Evolutionary conservation across 1,140 invertebrate species (phyloP), one percentile per base, ranked within the genome.

Genomic region (Drosophila littoralis): DNA sequence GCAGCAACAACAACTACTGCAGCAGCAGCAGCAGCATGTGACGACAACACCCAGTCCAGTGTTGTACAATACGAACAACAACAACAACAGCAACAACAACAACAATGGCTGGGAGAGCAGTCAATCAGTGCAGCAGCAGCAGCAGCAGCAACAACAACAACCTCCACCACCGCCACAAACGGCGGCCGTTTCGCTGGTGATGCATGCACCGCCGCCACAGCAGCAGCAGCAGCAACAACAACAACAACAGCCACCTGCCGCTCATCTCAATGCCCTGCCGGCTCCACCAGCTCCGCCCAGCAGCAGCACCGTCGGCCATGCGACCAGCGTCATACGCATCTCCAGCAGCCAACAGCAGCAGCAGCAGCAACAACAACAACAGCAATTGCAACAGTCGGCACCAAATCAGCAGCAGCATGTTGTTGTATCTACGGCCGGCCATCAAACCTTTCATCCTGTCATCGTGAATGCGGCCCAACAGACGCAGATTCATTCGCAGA

Each of bases 311-410:
- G 71, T 93, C 51, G 93, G 93, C 65, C 93, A 94, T 80, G 93
- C 93, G 32, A 96, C 96, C 45, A 97, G 96, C 92, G 96, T 97
- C 1, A 97, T 97, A 81, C 93, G 96, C 91, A 96, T 97, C 75
- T 97, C 96, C 5, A 96, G 96, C 6, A 95, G 93, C 32, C 93
- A 89, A 43, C 80, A 71, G 6, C 74, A 54, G 45, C 92, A 91
- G 6, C 81, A 79, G n/a, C 85, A 66, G n/a, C 78, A 86, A 28
- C 75, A 77, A 7, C 75, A 83, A 15, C 64, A 69, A 9, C 67
- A 50, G 0, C 60, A 72, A 9, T 75, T 42, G 40, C 81, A 63
- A 6, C 77, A 58, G 17, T 15, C 64, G 66, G 17, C 69, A 52
- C 92, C 92, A 36, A 75, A 81, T 69, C 22, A 79, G 13, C 71